Conservation (phyloP, 2,888 invertebrate species). For the Lasioglossum lativentre region DNA sequence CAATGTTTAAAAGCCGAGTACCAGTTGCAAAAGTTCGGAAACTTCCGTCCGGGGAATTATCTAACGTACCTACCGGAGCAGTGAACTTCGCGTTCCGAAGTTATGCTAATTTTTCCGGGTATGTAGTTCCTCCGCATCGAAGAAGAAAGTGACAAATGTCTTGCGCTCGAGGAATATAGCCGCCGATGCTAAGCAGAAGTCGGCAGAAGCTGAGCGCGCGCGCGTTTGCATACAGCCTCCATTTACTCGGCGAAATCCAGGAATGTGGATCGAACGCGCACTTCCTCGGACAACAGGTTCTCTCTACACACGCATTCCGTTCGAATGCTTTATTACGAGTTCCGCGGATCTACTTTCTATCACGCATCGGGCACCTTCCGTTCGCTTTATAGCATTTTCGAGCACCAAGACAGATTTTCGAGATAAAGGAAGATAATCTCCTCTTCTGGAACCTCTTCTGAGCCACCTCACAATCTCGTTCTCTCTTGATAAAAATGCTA, state of each 20-base stretch:
- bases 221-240: conserved; percentile 16
- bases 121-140: neutral
- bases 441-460: too few relatives aligned
- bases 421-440: conserved; percentile 7
- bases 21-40: neutral
- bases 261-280: conserved; percentile 31
- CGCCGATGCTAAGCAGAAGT: neutral
- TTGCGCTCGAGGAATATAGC: neutral
- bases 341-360: conserved; percentile 27
- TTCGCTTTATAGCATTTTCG: conserved; percentile 9
- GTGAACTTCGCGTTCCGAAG: neutral
- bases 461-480: neutral
- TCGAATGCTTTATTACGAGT: conserved; percentile 21
- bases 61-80: neutral
- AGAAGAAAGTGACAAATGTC: neutral
- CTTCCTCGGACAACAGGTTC: conserved; percentile 36
- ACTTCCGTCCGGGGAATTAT: neutral
- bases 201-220: neutral
- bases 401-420: conserved; percentile 12
- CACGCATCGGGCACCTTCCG: conserved; percentile 3
- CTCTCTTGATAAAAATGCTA: neutral
- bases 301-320: conserved; percentile 6
- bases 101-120: neutral
- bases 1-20: neutral
- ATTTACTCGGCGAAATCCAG: conserved; percentile 13